Evolutionary conservation across 1,140 invertebrate genomes (phyloP).

Genomic region (Pararge aegeria): DNA sequence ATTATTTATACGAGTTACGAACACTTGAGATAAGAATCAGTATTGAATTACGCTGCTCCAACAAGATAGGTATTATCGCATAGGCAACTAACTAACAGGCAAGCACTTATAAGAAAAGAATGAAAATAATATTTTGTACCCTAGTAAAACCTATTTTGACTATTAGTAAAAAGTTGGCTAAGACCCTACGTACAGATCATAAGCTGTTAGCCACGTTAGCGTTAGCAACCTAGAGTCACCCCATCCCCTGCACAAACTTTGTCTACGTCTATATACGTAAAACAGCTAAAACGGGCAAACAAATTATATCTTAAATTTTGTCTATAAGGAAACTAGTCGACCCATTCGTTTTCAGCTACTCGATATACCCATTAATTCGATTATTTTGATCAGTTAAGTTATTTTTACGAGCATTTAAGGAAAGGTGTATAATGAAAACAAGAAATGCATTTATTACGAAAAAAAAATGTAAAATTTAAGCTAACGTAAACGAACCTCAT

Average conservation of each 20-base stretch:
- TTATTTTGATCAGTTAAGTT: slow-evolving; percentile 13
- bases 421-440: slow-evolving; percentile 16
- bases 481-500: slow-evolving; percentile 48
- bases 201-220: too few species aligned
- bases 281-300: slow-evolving; percentile 18
- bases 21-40: too few species aligned
- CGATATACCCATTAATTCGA: slow-evolving; percentile 29
- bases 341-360: slow-evolving; percentile 38
- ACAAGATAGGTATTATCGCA: too few species aligned
- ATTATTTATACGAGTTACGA: too few species aligned
- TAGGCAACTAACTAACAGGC: too few species aligned
- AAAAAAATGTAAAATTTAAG: slow-evolving; percentile 36
- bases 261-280: slow-evolving; percentile 11
- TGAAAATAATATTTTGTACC: too few species aligned
- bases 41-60: too few species aligned
- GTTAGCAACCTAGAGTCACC: background rate
- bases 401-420: slow-evolving; percentile 29
- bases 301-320: slow-evolving; percentile 38
- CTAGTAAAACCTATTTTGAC: too few species aligned
- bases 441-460: slow-evolving; percentile 61
- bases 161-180: too few species aligned
- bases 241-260: background rate
- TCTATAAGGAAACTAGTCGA: slow-evolving; percentile 47
- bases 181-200: too few species aligned
- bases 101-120: too few species aligned